phyloP scores from a whole-genome alignment of 2,113 vertebrate species.

The Haplochromis vanheusdeni region DNA sequence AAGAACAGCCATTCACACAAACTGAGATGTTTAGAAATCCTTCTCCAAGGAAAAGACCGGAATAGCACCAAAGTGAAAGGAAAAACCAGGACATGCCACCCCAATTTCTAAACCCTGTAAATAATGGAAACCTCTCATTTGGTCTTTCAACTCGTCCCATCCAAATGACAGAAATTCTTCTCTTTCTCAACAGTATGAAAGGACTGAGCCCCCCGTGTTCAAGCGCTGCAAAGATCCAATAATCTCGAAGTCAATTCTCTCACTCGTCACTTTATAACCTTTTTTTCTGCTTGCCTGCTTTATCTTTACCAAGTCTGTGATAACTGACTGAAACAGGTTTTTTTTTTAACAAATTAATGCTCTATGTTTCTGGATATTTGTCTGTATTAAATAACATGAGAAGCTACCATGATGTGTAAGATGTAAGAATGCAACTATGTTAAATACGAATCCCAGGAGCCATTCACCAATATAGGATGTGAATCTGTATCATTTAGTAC shows the following conservation, averaged over 20 bases:
- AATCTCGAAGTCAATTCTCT: background rate
- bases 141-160: background rate
- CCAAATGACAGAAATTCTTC: background rate
- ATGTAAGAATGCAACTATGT: background rate
- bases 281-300: background rate
- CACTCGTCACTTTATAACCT: background rate
- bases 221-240: background rate
- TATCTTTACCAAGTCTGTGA: background rate
- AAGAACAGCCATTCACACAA: conserved; percentile 18
- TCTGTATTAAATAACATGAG: background rate
- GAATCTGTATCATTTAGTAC: background rate
- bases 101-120: background rate
- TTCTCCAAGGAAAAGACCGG: conserved; percentile 26
- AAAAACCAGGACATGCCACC: background rate
- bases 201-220: background rate
- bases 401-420: background rate
- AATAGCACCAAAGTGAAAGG: conserved; percentile 8
- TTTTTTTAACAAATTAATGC: background rate
- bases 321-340: background rate
- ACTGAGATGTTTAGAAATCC: conserved; percentile 29
- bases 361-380: background rate
- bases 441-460: background rate
- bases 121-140: conserved; percentile 11
- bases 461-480: background rate
- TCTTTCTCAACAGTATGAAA: background rate